Evolutionary conservation across 64 coral and sea anemone genomes (phyloP).

Genomic region (Anthopleura sola): DNA sequence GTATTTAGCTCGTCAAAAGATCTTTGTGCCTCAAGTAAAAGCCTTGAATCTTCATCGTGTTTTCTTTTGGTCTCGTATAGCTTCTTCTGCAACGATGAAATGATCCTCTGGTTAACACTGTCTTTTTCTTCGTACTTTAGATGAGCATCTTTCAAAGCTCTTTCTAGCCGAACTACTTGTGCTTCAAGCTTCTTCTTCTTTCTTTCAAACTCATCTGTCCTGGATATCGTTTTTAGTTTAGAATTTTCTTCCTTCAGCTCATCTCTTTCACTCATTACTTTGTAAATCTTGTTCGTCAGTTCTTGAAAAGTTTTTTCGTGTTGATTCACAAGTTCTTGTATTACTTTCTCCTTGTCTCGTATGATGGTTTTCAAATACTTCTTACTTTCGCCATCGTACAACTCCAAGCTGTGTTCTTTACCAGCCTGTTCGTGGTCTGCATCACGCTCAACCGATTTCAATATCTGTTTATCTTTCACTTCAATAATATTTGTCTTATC

Average conservation of each 20-base stretch:
- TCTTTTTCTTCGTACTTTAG: conserved; percentile 8
- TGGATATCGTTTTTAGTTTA: background rate
- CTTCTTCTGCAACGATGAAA: background rate
- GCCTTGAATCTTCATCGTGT: background rate
- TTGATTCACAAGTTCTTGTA: background rate
- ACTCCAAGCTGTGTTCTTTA: background rate
- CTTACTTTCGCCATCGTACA: background rate
- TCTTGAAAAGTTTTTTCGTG: background rate
- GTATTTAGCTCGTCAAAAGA: background rate
- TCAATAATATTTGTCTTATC: background rate
- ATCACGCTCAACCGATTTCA: background rate
- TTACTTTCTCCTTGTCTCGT: background rate
- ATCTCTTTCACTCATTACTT: conserved; percentile 14
- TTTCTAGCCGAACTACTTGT: background rate
- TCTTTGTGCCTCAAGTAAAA: background rate
- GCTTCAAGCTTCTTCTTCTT: background rate
- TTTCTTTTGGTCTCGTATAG: background rate
- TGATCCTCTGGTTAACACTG: background rate
- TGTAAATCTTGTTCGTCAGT: background rate
- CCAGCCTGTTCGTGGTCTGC: background rate
- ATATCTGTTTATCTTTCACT: conserved; percentile 5
- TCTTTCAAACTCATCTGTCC: background rate
- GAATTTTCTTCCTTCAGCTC: background rate
- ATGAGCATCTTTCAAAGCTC: background rate
- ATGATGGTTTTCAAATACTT: background rate